phyloP scores from a whole-genome alignment of 2,888 invertebrate genomes.

The Zygothrica quintamaculata region DNA sequence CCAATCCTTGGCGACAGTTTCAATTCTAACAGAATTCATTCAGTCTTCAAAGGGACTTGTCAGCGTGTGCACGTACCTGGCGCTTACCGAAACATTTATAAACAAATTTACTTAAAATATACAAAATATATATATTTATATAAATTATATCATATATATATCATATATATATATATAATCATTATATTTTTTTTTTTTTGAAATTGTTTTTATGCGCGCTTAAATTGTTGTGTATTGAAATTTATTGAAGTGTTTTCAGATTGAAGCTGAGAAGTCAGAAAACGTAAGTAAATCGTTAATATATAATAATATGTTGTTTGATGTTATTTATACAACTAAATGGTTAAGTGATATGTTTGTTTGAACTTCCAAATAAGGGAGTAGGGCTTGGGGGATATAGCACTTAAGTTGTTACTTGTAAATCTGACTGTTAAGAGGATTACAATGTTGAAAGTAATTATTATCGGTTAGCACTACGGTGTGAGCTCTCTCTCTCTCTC shows the following conservation, averaged over 20 bases:
- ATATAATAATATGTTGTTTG: constrained; percentile 35
- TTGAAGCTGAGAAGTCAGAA: constrained; percentile 36
- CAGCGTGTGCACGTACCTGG: constrained; percentile 65
- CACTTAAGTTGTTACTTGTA: constrained; percentile 72
- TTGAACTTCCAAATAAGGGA: too few species aligned
- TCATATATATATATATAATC: neutral
- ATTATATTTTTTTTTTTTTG: constrained; percentile 21
- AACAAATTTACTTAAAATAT: constrained; percentile 5
- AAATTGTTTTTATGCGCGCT: constrained; percentile 17
- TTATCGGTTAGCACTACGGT: constrained; percentile 58
- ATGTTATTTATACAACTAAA: constrained; percentile 49
- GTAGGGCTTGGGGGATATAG: constrained; percentile 12
- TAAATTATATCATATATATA: constrained; percentile 9
- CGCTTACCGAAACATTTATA: constrained; percentile 18
- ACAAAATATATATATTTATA: constrained; percentile 5
- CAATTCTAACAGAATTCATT: constrained; percentile 14
- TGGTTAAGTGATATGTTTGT: neutral
- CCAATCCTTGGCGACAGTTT: constrained; percentile 13
- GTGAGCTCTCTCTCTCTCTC: constrained; percentile 14
- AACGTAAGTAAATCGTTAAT: constrained; percentile 58
- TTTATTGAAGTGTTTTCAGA: neutral
- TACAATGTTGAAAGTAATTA: constrained; percentile 79
- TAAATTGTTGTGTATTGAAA: constrained; percentile 1
- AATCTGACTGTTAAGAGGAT: constrained; percentile 75
- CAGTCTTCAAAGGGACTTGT: constrained; percentile 77